Evolutionary conservation across 2,888 invertebrate genomes (phyloP), one percentile per base, ranked within the genome.

Genomic region (Prenolepis imparis): DNA sequence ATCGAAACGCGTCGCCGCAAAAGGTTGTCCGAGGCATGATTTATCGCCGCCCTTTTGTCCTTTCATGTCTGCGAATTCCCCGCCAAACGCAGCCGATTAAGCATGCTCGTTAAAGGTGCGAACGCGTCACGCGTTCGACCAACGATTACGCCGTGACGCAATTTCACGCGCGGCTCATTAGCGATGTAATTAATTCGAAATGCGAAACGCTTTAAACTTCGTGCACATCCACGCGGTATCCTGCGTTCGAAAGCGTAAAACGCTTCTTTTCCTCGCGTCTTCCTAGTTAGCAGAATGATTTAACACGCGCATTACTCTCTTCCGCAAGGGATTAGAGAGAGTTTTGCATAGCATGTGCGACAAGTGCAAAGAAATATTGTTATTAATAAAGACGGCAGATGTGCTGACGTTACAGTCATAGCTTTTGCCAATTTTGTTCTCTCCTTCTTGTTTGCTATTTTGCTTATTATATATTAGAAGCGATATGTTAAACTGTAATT

Each of bases 141-240:
- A 82, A 78, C 87, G 87, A 84, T 88, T 89, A 84, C 83, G 72
- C 84, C 88, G 85, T 86, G 84, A 88, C 87, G 89, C 84, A 82
- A 87, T 87, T 86, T 89, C 86, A 82, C 88, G 84, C 88, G 87
- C 84, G 80, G 85, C 90, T 92, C 91, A 91, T 92, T 93, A 92
- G 90, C 86, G 88, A 83, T 83, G 87, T 85, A 89, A 92, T 91
- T 92, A 91, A 92, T 91, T 91, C 86, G 86, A 87, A 85, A 87
- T 70, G 75, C 80, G 66, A 86, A 88, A 87, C 85, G 68, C 84
- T 78, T 28, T 44, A 83, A 84, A 83, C 77, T 80, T 68, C 83
- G 68, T 21, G 15, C 28, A 52, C 48, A 41, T 70, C 12, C 57
- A 11, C 57, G 28, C 57, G 28, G 6, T 73, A 55, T 70, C n/a